phyloP scores from a whole-genome alignment of 2,888 invertebrate genomes.

The Troides helena region DNA sequence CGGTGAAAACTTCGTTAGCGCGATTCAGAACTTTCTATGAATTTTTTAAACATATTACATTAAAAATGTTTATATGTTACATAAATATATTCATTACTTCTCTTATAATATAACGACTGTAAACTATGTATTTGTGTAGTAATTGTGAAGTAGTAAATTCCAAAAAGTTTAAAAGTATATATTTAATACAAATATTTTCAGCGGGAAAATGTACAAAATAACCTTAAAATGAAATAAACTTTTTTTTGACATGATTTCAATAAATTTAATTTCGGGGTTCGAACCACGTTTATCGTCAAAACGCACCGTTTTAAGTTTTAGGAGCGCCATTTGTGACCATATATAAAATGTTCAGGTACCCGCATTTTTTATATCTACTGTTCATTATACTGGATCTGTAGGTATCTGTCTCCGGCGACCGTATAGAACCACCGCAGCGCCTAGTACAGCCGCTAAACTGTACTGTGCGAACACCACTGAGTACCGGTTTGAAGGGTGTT shows the following conservation, averaged over 20 bases:
- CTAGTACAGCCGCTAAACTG: too few species aligned
- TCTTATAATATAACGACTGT: neutral
- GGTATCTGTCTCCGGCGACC: too few species aligned
- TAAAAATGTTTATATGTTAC: neutral
- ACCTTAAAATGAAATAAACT: neutral
- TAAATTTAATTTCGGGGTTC: neutral
- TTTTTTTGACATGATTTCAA: neutral
- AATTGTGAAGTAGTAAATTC: neutral
- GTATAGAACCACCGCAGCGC: too few species aligned
- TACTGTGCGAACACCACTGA: too few species aligned
- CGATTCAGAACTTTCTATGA: conserved; percentile 43
- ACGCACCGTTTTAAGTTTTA: too few species aligned
- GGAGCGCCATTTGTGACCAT: too few species aligned
- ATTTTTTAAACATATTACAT: neutral
- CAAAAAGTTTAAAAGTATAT: neutral
- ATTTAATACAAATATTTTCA: neutral
- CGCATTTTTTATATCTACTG: too few species aligned
- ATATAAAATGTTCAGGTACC: too few species aligned
- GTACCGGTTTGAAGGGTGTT: too few species aligned
- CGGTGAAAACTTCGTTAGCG: conserved; percentile 45
- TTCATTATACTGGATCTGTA: too few species aligned
- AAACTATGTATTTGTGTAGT: neutral
- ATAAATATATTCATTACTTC: neutral
- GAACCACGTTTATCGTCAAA: neutral
- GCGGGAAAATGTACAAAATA: neutral